Evolutionary conservation across 1,140 invertebrate species (phyloP).

Genomic region (Tribolium castaneum): DNA sequence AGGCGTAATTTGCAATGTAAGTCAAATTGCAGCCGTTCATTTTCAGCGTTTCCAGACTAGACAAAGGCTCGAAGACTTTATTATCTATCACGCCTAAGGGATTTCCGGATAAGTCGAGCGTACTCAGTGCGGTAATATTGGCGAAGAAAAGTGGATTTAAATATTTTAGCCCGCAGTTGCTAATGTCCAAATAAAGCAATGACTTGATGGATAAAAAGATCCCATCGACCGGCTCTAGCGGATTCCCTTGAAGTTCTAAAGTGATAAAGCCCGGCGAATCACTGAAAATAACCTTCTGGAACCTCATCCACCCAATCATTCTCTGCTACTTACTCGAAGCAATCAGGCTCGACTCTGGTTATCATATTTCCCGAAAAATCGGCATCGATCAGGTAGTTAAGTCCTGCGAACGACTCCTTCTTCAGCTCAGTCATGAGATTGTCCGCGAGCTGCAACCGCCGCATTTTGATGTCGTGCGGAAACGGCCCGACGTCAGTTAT

Average conservation of each 20-base stretch:
- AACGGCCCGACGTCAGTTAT: conserved; percentile 71
- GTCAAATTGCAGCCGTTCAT: conserved; percentile 75
- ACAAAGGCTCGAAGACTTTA: conserved; percentile 72
- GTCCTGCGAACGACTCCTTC: conserved; percentile 71
- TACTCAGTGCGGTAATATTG: conserved; percentile 74
- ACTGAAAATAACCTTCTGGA: conserved; percentile 63
- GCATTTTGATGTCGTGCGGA: conserved; percentile 74
- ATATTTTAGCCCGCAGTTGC: conserved; percentile 70
- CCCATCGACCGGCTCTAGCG: conserved; percentile 71
- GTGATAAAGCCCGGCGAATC: conserved; percentile 76
- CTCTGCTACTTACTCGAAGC: conserved; percentile 72
- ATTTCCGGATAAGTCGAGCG: conserved; percentile 77
- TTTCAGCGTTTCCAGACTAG: conserved; percentile 73
- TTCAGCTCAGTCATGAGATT: conserved; percentile 72
- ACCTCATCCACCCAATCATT: conserved; percentile 46
- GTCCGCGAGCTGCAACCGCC: conserved; percentile 77
- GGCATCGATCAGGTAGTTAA: conserved; percentile 76
- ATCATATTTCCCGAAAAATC: conserved; percentile 77
- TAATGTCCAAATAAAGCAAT: conserved; percentile 75
- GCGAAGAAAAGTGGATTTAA: conserved; percentile 75
- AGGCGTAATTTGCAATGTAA: conserved; percentile 69
- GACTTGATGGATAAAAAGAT: conserved; percentile 74
- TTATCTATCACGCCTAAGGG: conserved; percentile 70
- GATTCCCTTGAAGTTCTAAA: conserved; percentile 77
- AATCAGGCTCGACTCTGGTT: conserved; percentile 71